Conservation (phyloP, 2,113 vertebrate genomes). For the Ancistrus triradiatus region DNA sequence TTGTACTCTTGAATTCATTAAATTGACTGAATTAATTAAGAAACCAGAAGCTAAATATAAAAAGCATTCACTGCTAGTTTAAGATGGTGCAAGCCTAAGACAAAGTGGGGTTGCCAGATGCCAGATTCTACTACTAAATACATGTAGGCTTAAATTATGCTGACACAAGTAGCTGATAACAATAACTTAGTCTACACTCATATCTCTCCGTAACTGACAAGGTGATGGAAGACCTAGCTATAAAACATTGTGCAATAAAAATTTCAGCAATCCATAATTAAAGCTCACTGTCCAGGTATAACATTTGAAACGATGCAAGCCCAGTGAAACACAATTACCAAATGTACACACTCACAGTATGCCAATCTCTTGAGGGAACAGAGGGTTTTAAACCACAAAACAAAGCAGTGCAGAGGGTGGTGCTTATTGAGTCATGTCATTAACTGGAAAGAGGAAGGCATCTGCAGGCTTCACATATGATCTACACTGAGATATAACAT, state of each 20-base stretch:
- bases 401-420: slow-evolving; percentile 1
- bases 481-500: background rate
- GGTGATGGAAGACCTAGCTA: slow-evolving; percentile 16
- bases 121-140: no score
- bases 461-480: no score
- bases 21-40: no score
- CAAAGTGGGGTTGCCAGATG: no score
- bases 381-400: slow-evolving; percentile 12
- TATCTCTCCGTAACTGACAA: slow-evolving; percentile 22
- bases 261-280: slow-evolving; percentile 15
- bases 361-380: slow-evolving; percentile 12
- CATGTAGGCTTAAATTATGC: background rate
- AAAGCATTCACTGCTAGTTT: no score
- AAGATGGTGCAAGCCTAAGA: no score
- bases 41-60: no score
- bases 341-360: slow-evolving; percentile 33
- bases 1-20: no score
- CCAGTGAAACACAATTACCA: slow-evolving; percentile 23
- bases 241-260: slow-evolving; percentile 26
- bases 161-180: slow-evolving; percentile 14
- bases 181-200: background rate
- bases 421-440: slow-evolving; percentile 1
- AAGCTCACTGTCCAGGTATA: slow-evolving; percentile 20
- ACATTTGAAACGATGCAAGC: background rate
- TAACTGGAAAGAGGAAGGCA: no score